Evolutionary conservation across 2,113 vertebrate species (phyloP).

Genomic region (Notothenia coriiceps): DNA sequence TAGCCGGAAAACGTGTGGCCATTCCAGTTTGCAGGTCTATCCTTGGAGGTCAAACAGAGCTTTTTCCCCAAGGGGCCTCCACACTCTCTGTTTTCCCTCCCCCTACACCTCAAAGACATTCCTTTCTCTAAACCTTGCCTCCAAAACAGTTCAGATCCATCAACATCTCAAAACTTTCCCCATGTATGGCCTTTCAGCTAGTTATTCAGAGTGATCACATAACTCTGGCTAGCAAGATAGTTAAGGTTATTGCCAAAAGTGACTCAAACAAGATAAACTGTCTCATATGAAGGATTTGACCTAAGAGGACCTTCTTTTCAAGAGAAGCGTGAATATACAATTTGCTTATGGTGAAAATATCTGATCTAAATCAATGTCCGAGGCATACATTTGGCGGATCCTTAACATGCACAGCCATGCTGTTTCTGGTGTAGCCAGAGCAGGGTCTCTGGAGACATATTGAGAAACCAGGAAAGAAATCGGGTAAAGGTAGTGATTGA

Average conservation of each 20-base stretch:
- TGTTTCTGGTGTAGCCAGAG: constrained; percentile 48
- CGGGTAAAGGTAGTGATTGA: constrained; percentile 46
- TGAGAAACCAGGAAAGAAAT: constrained; percentile 30
- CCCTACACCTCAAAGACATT: constrained; percentile 66
- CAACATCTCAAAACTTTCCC: constrained; percentile 41
- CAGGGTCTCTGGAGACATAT: constrained; percentile 39
- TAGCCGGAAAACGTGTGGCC: constrained; percentile 71
- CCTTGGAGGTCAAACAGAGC: constrained; percentile 72
- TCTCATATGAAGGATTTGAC: constrained; percentile 42
- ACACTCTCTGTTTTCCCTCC: constrained; percentile 26
- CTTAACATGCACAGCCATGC: constrained; percentile 25
- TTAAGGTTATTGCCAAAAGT: constrained; percentile 47
- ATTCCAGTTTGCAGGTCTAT: constrained; percentile 75
- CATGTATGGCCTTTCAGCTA: constrained; percentile 30
- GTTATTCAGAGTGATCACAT: constrained; percentile 20
- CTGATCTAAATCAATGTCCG: constrained; percentile 46
- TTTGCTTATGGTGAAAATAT: constrained; percentile 57
- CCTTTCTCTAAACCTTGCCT: constrained; percentile 54
- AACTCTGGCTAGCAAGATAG: constrained; percentile 6
- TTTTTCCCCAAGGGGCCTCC: constrained; percentile 48
- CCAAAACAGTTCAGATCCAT: constrained; percentile 44
- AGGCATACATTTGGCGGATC: constrained; percentile 49
- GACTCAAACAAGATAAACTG: constrained; percentile 30
- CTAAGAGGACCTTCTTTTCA: constrained; percentile 16
- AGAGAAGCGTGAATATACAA: constrained; percentile 57